A percentile compares a stretch with the other conserved stretches of the same genome.
Conservation (phyloP, 2,797 vertebrate species). For the Acanthurus tractus region DNA sequence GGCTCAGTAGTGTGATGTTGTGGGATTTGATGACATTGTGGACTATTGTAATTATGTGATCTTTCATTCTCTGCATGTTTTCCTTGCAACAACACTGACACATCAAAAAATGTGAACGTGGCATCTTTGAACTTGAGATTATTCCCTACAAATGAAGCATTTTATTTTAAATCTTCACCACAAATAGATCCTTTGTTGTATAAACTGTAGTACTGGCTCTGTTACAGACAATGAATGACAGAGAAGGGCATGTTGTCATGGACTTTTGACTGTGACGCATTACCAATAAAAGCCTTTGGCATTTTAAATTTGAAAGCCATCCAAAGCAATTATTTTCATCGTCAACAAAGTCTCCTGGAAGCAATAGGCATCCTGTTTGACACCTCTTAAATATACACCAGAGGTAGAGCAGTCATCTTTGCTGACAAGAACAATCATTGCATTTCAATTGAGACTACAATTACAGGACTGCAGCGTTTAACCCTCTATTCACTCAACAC, state of each 20-base stretch:
- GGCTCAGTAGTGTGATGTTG: no score
- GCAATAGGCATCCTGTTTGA: constrained; percentile 63
- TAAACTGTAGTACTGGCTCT: constrained; percentile 25
- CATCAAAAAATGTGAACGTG: no score
- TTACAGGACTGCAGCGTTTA: constrained; percentile 57
- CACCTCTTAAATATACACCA: constrained; percentile 71
- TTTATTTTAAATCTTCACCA: no score
- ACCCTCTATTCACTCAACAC: constrained; percentile 25
- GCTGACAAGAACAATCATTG: constrained; percentile 66
- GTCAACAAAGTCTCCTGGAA: constrained; percentile 72
- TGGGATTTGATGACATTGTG: no score
- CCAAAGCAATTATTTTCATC: constrained; percentile 76
- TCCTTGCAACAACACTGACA: no score
- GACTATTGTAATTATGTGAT: no score
- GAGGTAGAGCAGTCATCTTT: constrained; percentile 67
- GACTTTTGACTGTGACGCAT: constrained; percentile 53
- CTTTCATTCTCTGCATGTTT: no score
- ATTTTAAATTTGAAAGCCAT: constrained; percentile 77
- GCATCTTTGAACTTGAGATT: no score
- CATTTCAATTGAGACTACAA: constrained; percentile 66
- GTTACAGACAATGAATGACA: constrained; percentile 53
- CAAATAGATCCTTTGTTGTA: neutral
- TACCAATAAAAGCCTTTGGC: constrained; percentile 65
- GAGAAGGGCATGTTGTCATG: constrained; percentile 60
- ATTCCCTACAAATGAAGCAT: no score